Percentiles rank a stretch among this genome's conserved stretches.
Evolutionary conservation across 2,888 invertebrate species (phyloP).

Genomic region (Drosophila colorata): DNA sequence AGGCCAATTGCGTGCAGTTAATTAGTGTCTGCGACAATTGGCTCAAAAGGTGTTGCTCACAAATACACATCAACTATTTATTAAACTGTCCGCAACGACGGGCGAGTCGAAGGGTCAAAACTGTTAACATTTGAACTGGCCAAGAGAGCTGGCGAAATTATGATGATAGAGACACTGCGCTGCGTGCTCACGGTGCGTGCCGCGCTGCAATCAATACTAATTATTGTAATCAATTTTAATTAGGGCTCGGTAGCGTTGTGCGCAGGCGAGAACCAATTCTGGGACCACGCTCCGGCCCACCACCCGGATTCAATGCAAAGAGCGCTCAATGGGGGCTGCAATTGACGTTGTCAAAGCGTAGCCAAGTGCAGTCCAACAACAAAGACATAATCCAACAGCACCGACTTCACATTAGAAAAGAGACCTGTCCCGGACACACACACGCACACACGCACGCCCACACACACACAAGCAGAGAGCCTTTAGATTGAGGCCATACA

Average conservation of each 20-base stretch:
- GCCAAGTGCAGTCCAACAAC: slow-evolving; percentile 59
- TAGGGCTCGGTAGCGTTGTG: slow-evolving; percentile 56
- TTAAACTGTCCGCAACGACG: slow-evolving; percentile 27
- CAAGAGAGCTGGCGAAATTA: slow-evolving; percentile 28
- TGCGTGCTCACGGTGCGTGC: slow-evolving; percentile 66
- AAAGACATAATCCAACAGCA: slow-evolving; percentile 63
- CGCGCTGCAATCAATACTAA: slow-evolving; percentile 69
- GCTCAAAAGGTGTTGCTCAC: slow-evolving; percentile 69
- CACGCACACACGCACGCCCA: slow-evolving; percentile 11
- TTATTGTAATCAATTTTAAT: slow-evolving; percentile 81
- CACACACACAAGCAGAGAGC: neutral
- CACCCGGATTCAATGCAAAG: slow-evolving; percentile 4
- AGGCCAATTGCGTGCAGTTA: slow-evolving; percentile 71
- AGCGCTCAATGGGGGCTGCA: slow-evolving; percentile 56
- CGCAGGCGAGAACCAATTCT: slow-evolving; percentile 2
- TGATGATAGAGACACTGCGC: slow-evolving; percentile 17
- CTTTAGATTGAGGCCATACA: slow-evolving; percentile 45
- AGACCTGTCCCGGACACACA: slow-evolving; percentile 44
- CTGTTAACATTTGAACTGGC: slow-evolving; percentile 42
- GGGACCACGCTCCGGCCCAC: neutral
- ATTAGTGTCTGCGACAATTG: slow-evolving; percentile 64
- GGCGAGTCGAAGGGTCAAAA: slow-evolving; percentile 24
- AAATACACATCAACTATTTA: slow-evolving; percentile 68
- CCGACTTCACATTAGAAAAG: slow-evolving; percentile 49
- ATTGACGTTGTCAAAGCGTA: slow-evolving; percentile 73